Evolutionary conservation across 2,888 invertebrate species (phyloP).

Genomic region (Drosophila anceps): DNA sequence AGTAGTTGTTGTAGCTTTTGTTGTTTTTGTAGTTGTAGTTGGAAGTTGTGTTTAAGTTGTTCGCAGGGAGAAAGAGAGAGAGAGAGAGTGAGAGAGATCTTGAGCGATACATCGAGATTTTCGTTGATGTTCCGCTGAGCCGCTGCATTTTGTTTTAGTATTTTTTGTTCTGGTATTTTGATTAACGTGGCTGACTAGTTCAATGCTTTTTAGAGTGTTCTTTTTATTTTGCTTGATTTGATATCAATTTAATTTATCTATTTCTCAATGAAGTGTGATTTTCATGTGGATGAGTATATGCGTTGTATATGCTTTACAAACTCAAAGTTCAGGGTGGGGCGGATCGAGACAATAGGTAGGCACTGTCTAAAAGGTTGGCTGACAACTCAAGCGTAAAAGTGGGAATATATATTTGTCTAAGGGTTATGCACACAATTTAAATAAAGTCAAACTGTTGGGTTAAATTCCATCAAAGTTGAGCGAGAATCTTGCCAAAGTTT

Average conservation of each 20-base stretch:
- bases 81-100: neutral
- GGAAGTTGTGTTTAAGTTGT: conserved; percentile 42
- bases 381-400: conserved; percentile 47
- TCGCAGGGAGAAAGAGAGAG: conserved; percentile 1
- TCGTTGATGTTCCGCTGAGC: conserved; percentile 5
- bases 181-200: conserved; percentile 22
- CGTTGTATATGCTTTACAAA: conserved; percentile 67
- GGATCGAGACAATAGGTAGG: neutral
- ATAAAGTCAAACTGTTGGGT: conserved; percentile 44
- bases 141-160: conserved; percentile 21
- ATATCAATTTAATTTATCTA: conserved; percentile 36
- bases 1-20: conserved; percentile 9
- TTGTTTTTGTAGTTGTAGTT: conserved; percentile 10
- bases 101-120: conserved; percentile 11
- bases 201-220: conserved; percentile 47
- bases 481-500: conserved; percentile 30
- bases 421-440: conserved; percentile 35
- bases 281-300: conserved; percentile 72
- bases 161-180: conserved; percentile 24
- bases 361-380: conserved; percentile 1
- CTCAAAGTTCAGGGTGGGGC: conserved; percentile 47
- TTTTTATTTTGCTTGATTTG: conserved; percentile 43
- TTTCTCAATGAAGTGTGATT: conserved; percentile 68
- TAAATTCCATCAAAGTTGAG: conserved; percentile 63
- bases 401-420: conserved; percentile 23